Evolutionary conservation across 2,113 vertebrate genomes (phyloP), one percentile per base, ranked within the genome.

Genomic region (Speoplatyrhinus poulsoni): DNA sequence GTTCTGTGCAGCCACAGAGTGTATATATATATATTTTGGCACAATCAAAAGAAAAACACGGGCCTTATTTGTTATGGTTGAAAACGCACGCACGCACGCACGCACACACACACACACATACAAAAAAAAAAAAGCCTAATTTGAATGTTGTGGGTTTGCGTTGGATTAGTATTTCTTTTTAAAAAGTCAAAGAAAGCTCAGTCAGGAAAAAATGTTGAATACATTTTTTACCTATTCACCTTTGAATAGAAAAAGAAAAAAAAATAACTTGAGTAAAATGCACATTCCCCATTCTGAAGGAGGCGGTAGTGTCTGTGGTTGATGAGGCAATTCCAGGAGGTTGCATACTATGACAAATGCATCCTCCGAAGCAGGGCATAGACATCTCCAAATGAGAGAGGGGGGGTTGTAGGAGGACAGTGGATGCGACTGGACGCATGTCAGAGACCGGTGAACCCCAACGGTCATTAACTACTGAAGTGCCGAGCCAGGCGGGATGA

Each of bases 401-500:
- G 77, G 79, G 17, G 60, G 7, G 33, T 50, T 9, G 55, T 26
- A 26, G 26, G 26, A 26, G 26, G 26, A 26, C 26, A 26, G 26
- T 26, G 26, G 26, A 26, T 13, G 65, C 68, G 72, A 75, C 65
- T 87, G 87, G 85, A 89, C 85, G 84, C 88, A 88, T 89, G 84
- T 82, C 82, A 81, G 78, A 65, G 70, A 77, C 74, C 77, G 70
- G 75, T 57, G 46, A 50, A 15, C 49, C 63, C 26, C 26, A 26
- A 26, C 70, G 55, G 80, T 85, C 88, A 88, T 85, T 93, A 99
- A 93, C 96, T 99, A 91, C 26, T 26, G 26, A 99, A 99, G 90
- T 99, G 98, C 72, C 98, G 95, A 75, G 94, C 96, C 56, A 99
- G 95, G 85, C 96, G 95, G 67, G 98, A 89, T 67, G 96, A 94